phyloP scores from a whole-genome alignment of 2,888 invertebrate species.

The Tuberolachnus salignus region DNA sequence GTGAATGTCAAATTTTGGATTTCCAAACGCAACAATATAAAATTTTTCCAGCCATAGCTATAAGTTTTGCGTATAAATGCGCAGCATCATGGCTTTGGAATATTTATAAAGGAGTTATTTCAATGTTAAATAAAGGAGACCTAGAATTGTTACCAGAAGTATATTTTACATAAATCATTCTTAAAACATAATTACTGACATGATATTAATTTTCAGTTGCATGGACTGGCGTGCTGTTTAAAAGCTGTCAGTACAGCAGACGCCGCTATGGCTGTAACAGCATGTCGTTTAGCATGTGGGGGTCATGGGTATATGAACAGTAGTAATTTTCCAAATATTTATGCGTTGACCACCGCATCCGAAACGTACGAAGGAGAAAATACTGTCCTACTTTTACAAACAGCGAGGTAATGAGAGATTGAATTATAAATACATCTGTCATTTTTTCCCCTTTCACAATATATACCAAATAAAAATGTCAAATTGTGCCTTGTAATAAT shows the following conservation, averaged over 20 bases:
- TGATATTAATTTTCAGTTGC: slow-evolving; percentile 69
- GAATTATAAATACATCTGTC: background rate
- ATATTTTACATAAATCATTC: slow-evolving; percentile 39
- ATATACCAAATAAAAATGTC: no score
- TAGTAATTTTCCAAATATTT: slow-evolving; percentile 84
- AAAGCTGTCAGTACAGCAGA: slow-evolving; percentile 86
- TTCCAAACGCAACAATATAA: slow-evolving; percentile 95
- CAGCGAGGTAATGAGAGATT: slow-evolving; percentile 69
- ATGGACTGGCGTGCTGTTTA: slow-evolving; percentile 88
- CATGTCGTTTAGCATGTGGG: slow-evolving; percentile 86
- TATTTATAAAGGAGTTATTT: slow-evolving; percentile 81
- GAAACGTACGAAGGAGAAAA: slow-evolving; percentile 98
- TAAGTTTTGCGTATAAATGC: slow-evolving; percentile 79
- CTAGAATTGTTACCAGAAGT: slow-evolving; percentile 85
- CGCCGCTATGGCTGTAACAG: slow-evolving; percentile 78
- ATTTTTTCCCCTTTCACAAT: no score
- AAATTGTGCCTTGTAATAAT: no score
- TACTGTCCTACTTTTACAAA: slow-evolving; percentile 89
- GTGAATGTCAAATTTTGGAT: slow-evolving; percentile 89
- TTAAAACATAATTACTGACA: no score
- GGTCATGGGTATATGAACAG: slow-evolving; percentile 93
- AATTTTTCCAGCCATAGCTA: slow-evolving; percentile 82
- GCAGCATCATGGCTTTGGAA: slow-evolving; percentile 81
- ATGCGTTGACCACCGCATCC: slow-evolving; percentile 82
- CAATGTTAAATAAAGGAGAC: slow-evolving; percentile 80